Evolutionary conservation across 2,888 invertebrate species (phyloP), one percentile per base, ranked within the genome.

Genomic region (Drosophila mulleri): DNA sequence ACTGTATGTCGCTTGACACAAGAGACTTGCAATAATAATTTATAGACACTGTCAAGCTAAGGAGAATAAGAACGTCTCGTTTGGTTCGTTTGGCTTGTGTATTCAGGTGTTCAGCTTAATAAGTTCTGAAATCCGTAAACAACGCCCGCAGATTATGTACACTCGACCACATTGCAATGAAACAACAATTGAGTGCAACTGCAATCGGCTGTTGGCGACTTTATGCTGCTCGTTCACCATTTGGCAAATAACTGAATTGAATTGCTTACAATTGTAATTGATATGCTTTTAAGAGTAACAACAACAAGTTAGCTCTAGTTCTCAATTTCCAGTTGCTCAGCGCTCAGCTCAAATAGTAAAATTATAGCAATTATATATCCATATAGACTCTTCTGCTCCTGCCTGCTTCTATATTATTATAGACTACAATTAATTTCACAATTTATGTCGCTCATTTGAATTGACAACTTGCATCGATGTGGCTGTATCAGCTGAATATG

Each of bases 381-480:
- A 26, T 14, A 32, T 29, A 12, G 35, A 18, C 29, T 48, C 48
- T 2, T 6, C 12, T 3, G 0, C 2, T 9, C 8, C 14, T 29
- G n/a, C 1, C n/a, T 3, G n/a, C 12, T 12, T 7, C 12, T 8
- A 1, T 16, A 37, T 16, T 35, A 37, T 16, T 32, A 53, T 35
- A 23, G 29, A 72, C 47, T 39, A 16, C 48, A 58, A 60, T 70
- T 59, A 26, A 59, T 70, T 47, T 41, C 42, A 16, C 16, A 58
- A 54, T 60, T 29, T 45, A 69, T 58, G 60, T 23, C n/a, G 26
- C 37, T 32, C 35, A 41, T 50, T 48, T 35, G n/a, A 39, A 39
- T 29, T 45, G 50, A 58, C 41, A 60, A 41, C 61, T 37, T 9
- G 6, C 56, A 44, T 44, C 18, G 26, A 37, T 47, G 23, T 20